Evolutionary conservation across 2,888 invertebrate species (phyloP).

Genomic region (Watsonalla cultraria): DNA sequence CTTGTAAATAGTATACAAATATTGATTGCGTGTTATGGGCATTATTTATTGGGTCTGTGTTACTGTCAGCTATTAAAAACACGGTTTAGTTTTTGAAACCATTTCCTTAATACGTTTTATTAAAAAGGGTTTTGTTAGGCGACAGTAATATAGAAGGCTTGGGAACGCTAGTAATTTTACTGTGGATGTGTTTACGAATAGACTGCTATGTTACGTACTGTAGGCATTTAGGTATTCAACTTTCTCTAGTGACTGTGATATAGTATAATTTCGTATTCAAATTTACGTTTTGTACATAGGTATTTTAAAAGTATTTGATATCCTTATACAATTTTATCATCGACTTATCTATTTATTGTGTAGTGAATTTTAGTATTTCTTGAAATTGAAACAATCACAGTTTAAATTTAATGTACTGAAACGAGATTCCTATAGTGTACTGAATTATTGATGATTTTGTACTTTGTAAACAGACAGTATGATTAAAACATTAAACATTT

Average conservation of each 20-base stretch:
- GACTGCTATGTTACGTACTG: conserved; percentile 60
- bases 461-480: conserved; percentile 46
- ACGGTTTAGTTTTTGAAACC: neutral
- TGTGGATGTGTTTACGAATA: conserved; percentile 62
- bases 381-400: conserved; percentile 30
- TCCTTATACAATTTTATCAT: conserved; percentile 73
- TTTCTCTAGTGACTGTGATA: conserved; percentile 77
- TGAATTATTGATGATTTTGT: conserved; percentile 41
- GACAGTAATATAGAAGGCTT: conserved; percentile 38
- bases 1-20: conserved; percentile 66
- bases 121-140: conserved; percentile 13
- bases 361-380: conserved; percentile 31
- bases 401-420: conserved; percentile 45
- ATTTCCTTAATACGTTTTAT: conserved; percentile 8
- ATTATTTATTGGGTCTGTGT: conserved; percentile 30
- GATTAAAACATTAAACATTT: conserved; percentile 53
- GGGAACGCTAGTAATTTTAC: conserved; percentile 44
- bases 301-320: conserved; percentile 69
- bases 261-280: conserved; percentile 69
- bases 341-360: conserved; percentile 53
- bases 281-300: conserved; percentile 62
- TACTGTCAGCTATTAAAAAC: conserved; percentile 30
- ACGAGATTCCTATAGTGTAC: conserved; percentile 44
- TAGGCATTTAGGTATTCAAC: conserved; percentile 59
- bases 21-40: conserved; percentile 43